Base-by-base conservation (phyloP, 1,140 invertebrate genomes). In the Drosophila truncata region DNA sequence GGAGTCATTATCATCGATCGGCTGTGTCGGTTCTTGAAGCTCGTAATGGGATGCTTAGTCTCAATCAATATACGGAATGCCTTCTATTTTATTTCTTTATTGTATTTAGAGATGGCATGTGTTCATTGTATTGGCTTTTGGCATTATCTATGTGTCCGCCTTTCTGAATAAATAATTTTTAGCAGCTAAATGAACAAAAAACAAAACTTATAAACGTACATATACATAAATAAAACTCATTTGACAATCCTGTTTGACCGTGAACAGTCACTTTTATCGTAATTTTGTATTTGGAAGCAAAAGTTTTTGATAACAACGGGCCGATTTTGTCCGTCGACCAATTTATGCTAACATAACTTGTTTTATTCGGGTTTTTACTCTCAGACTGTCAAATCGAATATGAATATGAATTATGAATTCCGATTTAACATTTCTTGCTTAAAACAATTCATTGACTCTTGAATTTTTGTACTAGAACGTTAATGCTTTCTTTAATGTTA, bases 81-180 rank as follows among this genome's bases (percentile, higher is more conserved):
- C 41, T 35, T 57, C 33, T 57, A 61, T 69, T 52, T 64, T 52
- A 41, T 49, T 47, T 47, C 16, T 47, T 33, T 49, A 23, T 54
- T 72, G 25, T 39, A 20, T 37, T 50, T 46, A 35, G 23, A 57
- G 29, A 37, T 62, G 27, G 31, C 27, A 29, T 69, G 44, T 54
- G 42, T 42, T 46, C 27, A 47, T 79, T 42, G 39, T 31, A 58
- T 71, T 65, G 65, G 69, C 61, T 42, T 18, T 66, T 37, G 46
- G 60, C 65, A 73, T 65, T 76, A 70, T 60, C 80, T 74, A 63
- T 79, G 61, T 57, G 66, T 79, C 72, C 72, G 80, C 81, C 77
- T 80, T 83, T 83, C 69, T 84, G 81, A 77, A 84, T 84, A 84
- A 77, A 80, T 84, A 82, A 84, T 83, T 82, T 78, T 62, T 77